Evolutionary conservation across 2,113 vertebrate genomes (phyloP).

Genomic region (Hyla sarda): DNA sequence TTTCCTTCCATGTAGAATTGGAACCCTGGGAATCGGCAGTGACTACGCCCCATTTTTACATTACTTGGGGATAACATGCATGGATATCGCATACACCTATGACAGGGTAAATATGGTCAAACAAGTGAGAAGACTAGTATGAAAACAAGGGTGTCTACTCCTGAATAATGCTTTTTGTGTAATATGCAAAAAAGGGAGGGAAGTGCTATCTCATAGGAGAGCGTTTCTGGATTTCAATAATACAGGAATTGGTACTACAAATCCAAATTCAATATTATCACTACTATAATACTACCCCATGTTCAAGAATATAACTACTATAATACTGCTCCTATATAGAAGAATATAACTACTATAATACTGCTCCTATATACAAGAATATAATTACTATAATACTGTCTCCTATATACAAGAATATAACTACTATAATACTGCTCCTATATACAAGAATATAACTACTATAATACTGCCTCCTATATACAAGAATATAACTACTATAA

Average conservation of each 20-base stretch:
- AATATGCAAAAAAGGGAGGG: neutral
- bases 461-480: neutral
- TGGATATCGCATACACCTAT: slow-evolving; percentile 85
- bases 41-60: slow-evolving; percentile 87
- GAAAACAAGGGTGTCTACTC: too few species aligned
- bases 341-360: neutral
- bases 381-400: too few species aligned
- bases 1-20: slow-evolving; percentile 38
- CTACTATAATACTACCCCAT: too few species aligned
- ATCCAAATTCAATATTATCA: too few species aligned
- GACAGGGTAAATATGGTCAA: slow-evolving; percentile 72
- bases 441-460: too few species aligned
- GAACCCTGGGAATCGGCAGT: slow-evolving; percentile 79
- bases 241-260: too few species aligned
- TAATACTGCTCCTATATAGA: too few species aligned
- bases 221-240: too few species aligned
- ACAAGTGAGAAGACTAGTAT: too few species aligned
- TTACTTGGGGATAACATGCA: slow-evolving; percentile 84
- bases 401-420: slow-evolving; percentile 6
- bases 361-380: neutral
- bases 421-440: neutral
- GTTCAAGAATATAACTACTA: too few species aligned
- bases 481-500: slow-evolving; percentile 9
- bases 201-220: neutral
- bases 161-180: neutral